These are phyloP conservation scores for Enteromius treurensis DNA, from an alignment of 2,797 vertebrate species.

Conservation along the genomic window DNA sequence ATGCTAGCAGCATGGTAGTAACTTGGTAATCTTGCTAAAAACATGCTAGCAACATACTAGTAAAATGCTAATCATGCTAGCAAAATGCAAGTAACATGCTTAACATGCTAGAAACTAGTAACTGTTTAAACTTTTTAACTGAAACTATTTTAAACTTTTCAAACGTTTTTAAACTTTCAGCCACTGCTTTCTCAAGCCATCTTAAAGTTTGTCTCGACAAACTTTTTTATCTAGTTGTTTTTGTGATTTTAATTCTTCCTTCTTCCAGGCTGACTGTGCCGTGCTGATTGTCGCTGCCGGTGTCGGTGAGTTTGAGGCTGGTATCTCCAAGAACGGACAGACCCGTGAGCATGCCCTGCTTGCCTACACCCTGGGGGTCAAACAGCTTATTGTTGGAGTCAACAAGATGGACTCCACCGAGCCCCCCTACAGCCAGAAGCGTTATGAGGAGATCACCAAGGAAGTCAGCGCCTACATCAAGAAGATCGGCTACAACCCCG, in stretches of 20 bases:
- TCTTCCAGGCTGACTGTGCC: conserved; percentile 79
- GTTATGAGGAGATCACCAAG: conserved; percentile 82
- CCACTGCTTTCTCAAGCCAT: too few relatives aligned
- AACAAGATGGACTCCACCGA: conserved; percentile 87
- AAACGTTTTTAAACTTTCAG: too few relatives aligned
- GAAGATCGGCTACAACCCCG: conserved; percentile 85
- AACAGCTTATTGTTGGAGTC: conserved; percentile 81
- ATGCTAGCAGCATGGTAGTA: too few relatives aligned
- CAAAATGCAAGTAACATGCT: too few relatives aligned
- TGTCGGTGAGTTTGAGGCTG: conserved; percentile 83
- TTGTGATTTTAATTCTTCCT: background rate
- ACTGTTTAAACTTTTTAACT: too few relatives aligned
- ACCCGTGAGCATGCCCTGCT: conserved; percentile 83
- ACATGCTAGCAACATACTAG: too few relatives aligned
- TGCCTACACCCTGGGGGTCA: conserved; percentile 81
- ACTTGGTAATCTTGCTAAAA: too few relatives aligned
- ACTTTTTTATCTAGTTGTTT: background rate
- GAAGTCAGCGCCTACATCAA: conserved; percentile 85
- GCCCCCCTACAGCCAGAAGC: conserved; percentile 80
- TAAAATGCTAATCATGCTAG: too few relatives aligned
- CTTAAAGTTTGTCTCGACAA: too few relatives aligned
- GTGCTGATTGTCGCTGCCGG: conserved; percentile 82
- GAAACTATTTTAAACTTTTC: too few relatives aligned
- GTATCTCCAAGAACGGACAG: conserved; percentile 85
- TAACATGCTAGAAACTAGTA: too few relatives aligned